Percentiles rank a stretch among this genome's conserved stretches.
Evolutionary conservation across 1,140 invertebrate genomes (phyloP).

Genomic region (Pristionchus pacificus): DNA sequence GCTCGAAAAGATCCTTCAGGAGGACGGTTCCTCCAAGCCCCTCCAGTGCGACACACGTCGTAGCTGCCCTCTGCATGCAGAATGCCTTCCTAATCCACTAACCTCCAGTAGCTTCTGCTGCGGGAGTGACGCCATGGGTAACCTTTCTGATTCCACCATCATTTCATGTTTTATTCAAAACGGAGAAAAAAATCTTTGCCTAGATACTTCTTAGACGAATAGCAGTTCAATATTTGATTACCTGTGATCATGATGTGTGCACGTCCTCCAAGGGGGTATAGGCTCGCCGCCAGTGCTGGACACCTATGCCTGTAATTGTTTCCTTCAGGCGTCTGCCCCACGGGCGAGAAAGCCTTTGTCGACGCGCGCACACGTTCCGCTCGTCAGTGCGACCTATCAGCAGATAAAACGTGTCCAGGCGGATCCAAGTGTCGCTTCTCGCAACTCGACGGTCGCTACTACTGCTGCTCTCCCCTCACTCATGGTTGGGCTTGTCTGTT

Average conservation of each 20-base stretch:
- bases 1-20: too few species aligned
- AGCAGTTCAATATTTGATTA: background rate
- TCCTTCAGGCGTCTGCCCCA: conserved; percentile 28
- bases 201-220: background rate
- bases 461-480: too few species aligned
- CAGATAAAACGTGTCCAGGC: too few species aligned
- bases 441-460: too few species aligned
- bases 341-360: conserved; percentile 32
- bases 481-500: too few species aligned
- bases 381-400: conserved; percentile 27
- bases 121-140: conserved; percentile 23
- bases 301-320: too few species aligned
- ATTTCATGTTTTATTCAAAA: conserved; percentile 2
- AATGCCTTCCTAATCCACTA: conserved; percentile 26
- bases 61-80: conserved; percentile 22
- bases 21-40: conserved; percentile 20
- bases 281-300: background rate
- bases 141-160: background rate
- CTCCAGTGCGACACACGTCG: conserved; percentile 26
- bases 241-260: background rate
- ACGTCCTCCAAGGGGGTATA: background rate
- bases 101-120: conserved; percentile 28
- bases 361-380: conserved; percentile 20
- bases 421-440: too few species aligned
- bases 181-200: background rate